These are phyloP conservation scores for Sebastes reedi DNA, from an alignment of 2,797 vertebrate species.

Conservation along the genomic window DNA sequence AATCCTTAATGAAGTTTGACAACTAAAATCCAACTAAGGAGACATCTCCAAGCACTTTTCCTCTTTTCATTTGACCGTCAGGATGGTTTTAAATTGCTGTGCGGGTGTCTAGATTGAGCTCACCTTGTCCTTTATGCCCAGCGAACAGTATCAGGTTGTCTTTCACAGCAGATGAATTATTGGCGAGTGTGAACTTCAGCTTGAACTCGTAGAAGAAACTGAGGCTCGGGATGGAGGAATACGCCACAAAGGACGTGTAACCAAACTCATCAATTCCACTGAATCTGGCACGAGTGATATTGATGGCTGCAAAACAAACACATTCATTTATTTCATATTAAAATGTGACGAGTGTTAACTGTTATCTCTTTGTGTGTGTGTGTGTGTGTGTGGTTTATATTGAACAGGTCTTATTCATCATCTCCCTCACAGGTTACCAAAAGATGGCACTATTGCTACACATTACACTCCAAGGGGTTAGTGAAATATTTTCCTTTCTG, in stretches of 20 bases:
- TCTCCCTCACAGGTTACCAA: conserved; percentile 53
- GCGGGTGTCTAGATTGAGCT: conserved; percentile 51
- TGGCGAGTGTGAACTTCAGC: conserved; percentile 86
- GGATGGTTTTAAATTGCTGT: conserved; percentile 32
- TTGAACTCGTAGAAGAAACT: conserved; percentile 86
- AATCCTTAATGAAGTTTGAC: conserved; percentile 59
- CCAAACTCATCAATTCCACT: conserved; percentile 86
- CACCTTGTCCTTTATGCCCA: conserved; percentile 89
- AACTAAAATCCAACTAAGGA: conserved; percentile 37
- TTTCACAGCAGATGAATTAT: conserved; percentile 82
- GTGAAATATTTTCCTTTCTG: conserved; percentile 52
- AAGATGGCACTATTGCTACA: conserved; percentile 85
- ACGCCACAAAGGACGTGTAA: conserved; percentile 87
- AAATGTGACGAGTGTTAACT: background rate
- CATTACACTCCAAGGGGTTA: background rate
- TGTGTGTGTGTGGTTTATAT: conserved; percentile 4
- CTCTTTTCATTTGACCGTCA: conserved; percentile 23
- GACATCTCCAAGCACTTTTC: conserved; percentile 17
- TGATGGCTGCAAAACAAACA: conserved; percentile 79
- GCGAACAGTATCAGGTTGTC: conserved; percentile 92
- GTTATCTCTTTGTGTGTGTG: background rate
- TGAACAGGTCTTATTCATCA: conserved; percentile 15
- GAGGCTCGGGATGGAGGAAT: conserved; percentile 81
- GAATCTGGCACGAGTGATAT: conserved; percentile 86
- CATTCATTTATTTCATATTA: background rate